phyloP scores from a whole-genome alignment of 2,888 invertebrate genomes.

The Tetropium fuscum region DNA sequence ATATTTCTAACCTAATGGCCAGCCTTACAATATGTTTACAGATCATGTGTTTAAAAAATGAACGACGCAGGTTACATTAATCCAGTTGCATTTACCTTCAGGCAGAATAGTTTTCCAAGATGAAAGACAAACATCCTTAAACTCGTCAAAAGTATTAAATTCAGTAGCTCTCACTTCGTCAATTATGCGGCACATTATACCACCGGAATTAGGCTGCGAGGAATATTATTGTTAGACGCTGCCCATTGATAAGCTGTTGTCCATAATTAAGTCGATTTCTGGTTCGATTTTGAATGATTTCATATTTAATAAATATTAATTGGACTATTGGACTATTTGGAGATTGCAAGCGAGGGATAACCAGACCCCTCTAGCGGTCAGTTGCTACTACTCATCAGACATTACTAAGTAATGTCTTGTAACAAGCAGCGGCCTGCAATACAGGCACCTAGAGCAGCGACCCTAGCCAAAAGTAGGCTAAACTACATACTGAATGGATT shows the following conservation, averaged over 20 bases:
- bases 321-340: too few species aligned
- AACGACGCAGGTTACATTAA: conserved; percentile 20
- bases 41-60: conserved; percentile 18
- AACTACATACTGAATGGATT: too few species aligned
- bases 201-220: neutral
- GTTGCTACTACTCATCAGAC: too few species aligned
- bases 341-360: too few species aligned
- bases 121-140: conserved; percentile 12
- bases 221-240: neutral
- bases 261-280: conserved; percentile 3
- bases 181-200: conserved; percentile 2
- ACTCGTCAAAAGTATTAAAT: conserved; percentile 19
- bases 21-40: conserved; percentile 22
- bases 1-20: conserved; percentile 30
- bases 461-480: too few species aligned
- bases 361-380: too few species aligned
- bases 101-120: conserved; percentile 19
- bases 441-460: too few species aligned
- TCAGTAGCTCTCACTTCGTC: conserved; percentile 4
- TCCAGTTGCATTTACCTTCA: conserved; percentile 23
- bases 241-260: conserved; percentile 16
- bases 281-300: neutral
- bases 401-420: too few species aligned
- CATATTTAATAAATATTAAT: conserved; percentile 6
- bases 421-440: too few species aligned